phyloP scores from a whole-genome alignment of 2,113 vertebrate species.

The Ondatra zibethicus region DNA sequence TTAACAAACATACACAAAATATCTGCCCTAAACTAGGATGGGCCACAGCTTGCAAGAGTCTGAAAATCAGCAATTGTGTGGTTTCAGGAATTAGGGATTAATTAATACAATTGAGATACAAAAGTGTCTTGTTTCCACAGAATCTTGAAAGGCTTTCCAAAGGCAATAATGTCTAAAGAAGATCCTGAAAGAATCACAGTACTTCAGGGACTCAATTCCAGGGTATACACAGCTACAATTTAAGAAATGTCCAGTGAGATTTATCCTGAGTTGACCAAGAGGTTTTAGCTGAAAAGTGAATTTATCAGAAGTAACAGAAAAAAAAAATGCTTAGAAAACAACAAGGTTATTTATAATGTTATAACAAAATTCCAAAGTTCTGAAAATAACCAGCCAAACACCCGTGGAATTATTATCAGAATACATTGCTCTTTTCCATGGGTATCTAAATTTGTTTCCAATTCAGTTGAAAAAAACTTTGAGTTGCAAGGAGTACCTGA shows the following conservation, averaged over 20 bases:
- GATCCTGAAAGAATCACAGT: not conserved
- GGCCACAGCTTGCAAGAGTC: conserved; percentile 2
- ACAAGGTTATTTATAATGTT: conserved; percentile 8
- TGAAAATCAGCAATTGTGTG: conserved; percentile 17
- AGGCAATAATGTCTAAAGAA: not conserved
- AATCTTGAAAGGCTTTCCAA: not conserved
- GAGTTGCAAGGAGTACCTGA: not conserved
- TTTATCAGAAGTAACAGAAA: conserved; percentile 28
- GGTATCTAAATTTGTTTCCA: not conserved
- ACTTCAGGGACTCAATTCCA: not conserved
- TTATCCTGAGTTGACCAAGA: not conserved
- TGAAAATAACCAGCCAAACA: conserved; percentile 23
- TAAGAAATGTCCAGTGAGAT: not conserved
- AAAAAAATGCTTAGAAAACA: conserved; percentile 15
- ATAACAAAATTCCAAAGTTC: conserved; percentile 21
- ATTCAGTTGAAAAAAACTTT: not conserved
- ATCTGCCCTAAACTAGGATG: not conserved
- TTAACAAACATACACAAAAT: not conserved
- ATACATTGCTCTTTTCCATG: not conserved
- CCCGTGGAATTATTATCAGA: not conserved
- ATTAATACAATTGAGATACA: not conserved
- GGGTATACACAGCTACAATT: not conserved
- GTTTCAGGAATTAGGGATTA: conserved; percentile 7
- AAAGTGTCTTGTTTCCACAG: conserved; percentile 7
- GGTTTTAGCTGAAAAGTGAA: conserved; percentile 31